Conservation (phyloP, 1,140 invertebrate species). For the Colletes latitarsis region DNA sequence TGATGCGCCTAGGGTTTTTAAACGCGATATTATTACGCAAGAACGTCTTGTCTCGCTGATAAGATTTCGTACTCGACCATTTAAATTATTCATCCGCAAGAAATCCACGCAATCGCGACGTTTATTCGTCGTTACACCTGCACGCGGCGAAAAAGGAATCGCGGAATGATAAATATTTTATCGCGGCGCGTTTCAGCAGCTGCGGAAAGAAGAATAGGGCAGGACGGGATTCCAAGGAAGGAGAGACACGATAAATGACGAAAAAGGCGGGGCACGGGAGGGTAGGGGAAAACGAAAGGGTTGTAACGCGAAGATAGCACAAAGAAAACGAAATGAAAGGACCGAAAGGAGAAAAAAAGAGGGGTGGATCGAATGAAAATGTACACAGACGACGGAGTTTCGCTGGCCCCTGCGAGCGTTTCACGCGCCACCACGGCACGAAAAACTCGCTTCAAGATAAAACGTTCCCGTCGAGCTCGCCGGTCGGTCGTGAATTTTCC, state of each 20-base stretch:
- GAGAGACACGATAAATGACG: not conserved
- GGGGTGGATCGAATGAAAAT: conserved; percentile 19
- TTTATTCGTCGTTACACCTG: not conserved
- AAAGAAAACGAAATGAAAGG: conserved; percentile 27
- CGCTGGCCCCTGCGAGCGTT: not conserved
- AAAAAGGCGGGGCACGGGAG: not conserved
- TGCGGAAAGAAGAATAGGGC: not conserved
- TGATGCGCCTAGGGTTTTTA: no score
- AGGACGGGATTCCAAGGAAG: not conserved
- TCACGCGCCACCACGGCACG: not conserved
- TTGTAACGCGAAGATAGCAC: conserved; percentile 15
- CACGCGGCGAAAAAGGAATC: not conserved
- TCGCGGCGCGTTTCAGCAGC: not conserved
- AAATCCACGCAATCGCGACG: not conserved
- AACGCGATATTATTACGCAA: no score
- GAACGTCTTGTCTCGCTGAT: no score
- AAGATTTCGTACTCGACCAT: not conserved
- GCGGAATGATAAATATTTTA: not conserved
- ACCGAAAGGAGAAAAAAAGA: not conserved
- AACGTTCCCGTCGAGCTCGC: not conserved
- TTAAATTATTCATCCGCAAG: not conserved
- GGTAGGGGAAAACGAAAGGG: not conserved
- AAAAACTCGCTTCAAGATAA: conserved; percentile 34
- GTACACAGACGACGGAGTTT: conserved; percentile 27
- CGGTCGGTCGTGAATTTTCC: not conserved